Evolutionary conservation across 2,888 invertebrate genomes (phyloP), one percentile per base, ranked within the genome.

Genomic region (Hypomecis atomaria): DNA sequence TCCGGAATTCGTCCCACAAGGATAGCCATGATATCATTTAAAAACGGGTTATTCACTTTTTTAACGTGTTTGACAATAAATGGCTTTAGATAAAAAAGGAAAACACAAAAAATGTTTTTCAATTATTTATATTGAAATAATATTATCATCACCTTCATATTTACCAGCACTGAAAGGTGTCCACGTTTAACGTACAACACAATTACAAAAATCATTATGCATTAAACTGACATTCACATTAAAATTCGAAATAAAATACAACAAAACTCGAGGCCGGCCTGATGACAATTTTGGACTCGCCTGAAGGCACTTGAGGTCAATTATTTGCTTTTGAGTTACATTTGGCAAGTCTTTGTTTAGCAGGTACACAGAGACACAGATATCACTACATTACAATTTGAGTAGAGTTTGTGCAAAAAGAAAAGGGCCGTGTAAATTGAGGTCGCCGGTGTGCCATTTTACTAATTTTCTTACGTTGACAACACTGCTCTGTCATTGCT

Each of bases 151-250:
- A 90, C 92, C 87, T 87, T 88, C 89, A 84, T 84, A 85, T 86
- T 84, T 82, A 86, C 84, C 88, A 89, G 86, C 84, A 85, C 57
- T 88, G 90, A 86, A 87, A 86, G 88, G 90, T 92, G 90, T 91
- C 87, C 85, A 91, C 91, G 91, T 90, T 88, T 85, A 76, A 91
- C 91, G 91, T 88, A 86, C 84, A 90, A 90, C 90, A 90, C 90
- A 89, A 88, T 84, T 84, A 85, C 78, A 87, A 88, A 52, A 82
- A 78, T 76, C 80, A 79, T 76, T 76, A 79, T 76, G 73, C 78
- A 84, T 78, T 79, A 83, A 87, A 84, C 79, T 79, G 84, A 87
- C 83, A 83, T 78, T 78, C 68, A 78, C 70, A 71, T 66, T 70
- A 70, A 72, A 76, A 67, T 71, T 76, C 62, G 72, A 71, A 74